These are phyloP conservation scores for Mormyrus hasselquistii DNA, from an alignment of 2,797 vertebrate species.

Conservation along the genomic window DNA sequence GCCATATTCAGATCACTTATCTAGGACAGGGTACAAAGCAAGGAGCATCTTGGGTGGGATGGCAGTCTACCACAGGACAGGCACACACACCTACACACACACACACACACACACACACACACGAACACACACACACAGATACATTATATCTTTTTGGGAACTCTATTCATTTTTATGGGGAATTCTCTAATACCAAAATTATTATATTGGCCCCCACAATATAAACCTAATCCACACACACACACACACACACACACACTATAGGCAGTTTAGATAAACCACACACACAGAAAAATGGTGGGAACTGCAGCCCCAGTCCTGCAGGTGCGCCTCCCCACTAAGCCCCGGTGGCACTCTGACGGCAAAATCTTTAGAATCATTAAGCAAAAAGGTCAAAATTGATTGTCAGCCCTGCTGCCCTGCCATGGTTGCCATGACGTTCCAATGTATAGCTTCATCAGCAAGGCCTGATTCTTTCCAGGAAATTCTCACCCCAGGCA, in stretches of 20 bases:
- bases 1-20: not conserved
- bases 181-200: too few species aligned
- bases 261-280: not conserved
- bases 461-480: slow-evolving; percentile 25
- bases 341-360: not conserved
- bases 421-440: not conserved
- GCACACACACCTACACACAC: not conserved
- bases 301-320: not conserved
- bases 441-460: not conserved
- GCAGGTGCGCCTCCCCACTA: not conserved
- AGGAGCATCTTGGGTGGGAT: not conserved
- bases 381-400: not conserved
- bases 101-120: too few species aligned
- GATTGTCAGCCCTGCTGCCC: not conserved
- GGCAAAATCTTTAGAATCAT: not conserved
- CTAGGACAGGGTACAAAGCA: not conserved
- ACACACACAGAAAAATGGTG: not conserved
- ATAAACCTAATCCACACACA: not conserved
- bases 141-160: too few species aligned
- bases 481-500: slow-evolving; percentile 27
- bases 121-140: too few species aligned
- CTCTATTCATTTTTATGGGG: too few species aligned
- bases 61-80: not conserved
- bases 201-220: too few species aligned
- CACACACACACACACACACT: not conserved